Base-by-base conservation (phyloP, 2,113 vertebrate genomes). In the Myanophis thanlyinensis region DNA sequence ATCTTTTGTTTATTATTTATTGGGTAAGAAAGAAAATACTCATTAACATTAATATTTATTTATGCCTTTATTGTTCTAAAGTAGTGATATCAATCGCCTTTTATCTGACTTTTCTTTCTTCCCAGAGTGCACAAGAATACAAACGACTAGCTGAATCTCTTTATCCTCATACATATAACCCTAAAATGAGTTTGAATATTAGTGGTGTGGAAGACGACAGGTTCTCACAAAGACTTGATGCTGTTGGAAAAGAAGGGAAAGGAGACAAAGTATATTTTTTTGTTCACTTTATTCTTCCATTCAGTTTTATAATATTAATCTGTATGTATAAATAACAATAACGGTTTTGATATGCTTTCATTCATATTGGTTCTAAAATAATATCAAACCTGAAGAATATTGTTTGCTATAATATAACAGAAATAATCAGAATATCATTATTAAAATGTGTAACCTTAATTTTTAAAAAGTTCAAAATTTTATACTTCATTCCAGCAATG, bases 181-280 rank as follows among this genome's bases (percentile, higher is more conserved):
- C 99, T 92, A 99, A 99, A 97, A 99, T 99, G 99, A 99, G 98
- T 95, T 96, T 99, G 91, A 98, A 98, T 93, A 98, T 99, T 94
- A 99, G 99, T 91, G 97, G 99, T 62, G 96, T 98, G 30, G 98
- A 98, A 90, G 98, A 97, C 91, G 95, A 90, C 95, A 97, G 97
- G 62, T 96, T 96, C 84, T 95, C 91, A 9, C 96, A 95, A 49
- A 97, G 94, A 89, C 88, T 90, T 22, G 59, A 62, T 12, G 93
- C 96, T 49, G 87, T 93, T 93, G 94, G 91, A 87, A 95, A 93
- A n/a, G 4, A 89, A 85, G 9, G 89, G 53, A 95, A 96, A 40
- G 96, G 96, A 35, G 51, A 62, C 3, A 95, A 97, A 97, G 98
- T 98, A 96, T 51, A 35, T 11, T 15, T 73, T 73, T 46, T 35